Evolutionary conservation across 2,113 vertebrate species (phyloP).

Genomic region (Leptodactylus fuscus): DNA sequence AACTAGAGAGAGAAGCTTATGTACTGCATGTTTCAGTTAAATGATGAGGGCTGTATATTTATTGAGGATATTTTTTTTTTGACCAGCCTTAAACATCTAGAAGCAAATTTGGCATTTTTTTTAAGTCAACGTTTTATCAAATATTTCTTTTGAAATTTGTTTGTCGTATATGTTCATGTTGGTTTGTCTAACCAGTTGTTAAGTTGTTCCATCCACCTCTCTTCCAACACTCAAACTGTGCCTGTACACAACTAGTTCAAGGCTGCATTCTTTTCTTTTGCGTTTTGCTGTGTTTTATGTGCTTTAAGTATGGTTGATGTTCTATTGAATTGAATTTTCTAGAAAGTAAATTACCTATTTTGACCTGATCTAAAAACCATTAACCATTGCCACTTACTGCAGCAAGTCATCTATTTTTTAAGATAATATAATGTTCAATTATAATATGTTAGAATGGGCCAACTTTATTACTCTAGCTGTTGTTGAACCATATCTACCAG

Average conservation of each 20-base stretch:
- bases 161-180: constrained; percentile 74
- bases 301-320: constrained; percentile 69
- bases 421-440: constrained; percentile 5
- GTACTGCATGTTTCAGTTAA: constrained; percentile 61
- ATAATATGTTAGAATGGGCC: not conserved
- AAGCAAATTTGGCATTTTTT: constrained; percentile 66
- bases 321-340: constrained; percentile 12
- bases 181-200: constrained; percentile 71
- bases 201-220: constrained; percentile 73
- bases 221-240: constrained; percentile 69
- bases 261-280: constrained; percentile 64
- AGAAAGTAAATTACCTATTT: constrained; percentile 11
- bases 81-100: constrained; percentile 74
- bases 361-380: constrained; percentile 12
- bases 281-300: constrained; percentile 66
- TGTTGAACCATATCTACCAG: not conserved
- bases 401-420: not conserved
- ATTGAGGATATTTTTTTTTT: constrained; percentile 64
- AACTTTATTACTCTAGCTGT: constrained; percentile 17
- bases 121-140: constrained; percentile 66
- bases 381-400: constrained; percentile 5
- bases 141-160: constrained; percentile 65
- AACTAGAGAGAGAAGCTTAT: constrained; percentile 60
- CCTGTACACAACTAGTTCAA: constrained; percentile 67
- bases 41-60: constrained; percentile 63